phyloP scores from a whole-genome alignment of 2,797 vertebrate genomes.

The Mus caroli region DNA sequence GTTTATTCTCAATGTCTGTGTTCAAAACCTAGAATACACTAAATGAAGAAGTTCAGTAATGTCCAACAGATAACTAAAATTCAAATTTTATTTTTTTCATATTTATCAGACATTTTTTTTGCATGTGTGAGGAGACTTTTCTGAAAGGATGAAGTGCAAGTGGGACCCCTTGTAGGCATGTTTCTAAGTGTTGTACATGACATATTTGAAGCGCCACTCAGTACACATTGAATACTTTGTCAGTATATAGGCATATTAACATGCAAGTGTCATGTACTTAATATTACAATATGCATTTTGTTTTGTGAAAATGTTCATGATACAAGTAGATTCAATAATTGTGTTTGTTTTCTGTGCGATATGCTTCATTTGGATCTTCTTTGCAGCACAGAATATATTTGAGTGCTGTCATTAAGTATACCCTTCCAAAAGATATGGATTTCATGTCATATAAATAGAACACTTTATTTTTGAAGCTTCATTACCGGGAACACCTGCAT shows the following conservation, averaged over 20 bases:
- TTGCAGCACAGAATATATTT: constrained; percentile 71
- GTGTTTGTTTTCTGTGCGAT: constrained; percentile 84
- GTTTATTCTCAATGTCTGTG: constrained; percentile 72
- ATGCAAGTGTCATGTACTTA: constrained; percentile 92
- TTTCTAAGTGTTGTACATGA: constrained; percentile 91
- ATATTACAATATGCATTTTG: constrained; percentile 93
- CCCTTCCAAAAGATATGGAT: constrained; percentile 81
- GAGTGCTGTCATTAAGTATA: constrained; percentile 73
- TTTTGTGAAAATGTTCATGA: constrained; percentile 83
- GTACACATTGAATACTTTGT: constrained; percentile 93
- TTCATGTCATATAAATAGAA: constrained; percentile 74
- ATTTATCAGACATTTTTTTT: constrained; percentile 89
- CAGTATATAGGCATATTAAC: constrained; percentile 92
- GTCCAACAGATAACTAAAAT: constrained; percentile 91
- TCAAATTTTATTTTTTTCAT: constrained; percentile 91
- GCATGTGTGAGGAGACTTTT: constrained; percentile 89
- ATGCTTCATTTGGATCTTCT: constrained; percentile 85
- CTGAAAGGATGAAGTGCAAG: constrained; percentile 90
- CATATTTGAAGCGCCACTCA: constrained; percentile 90
- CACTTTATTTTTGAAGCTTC: constrained; percentile 79
- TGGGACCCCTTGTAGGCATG: constrained; percentile 91
- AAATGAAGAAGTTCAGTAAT: constrained; percentile 91
- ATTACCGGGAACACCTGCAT: constrained; percentile 76
- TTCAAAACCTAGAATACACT: constrained; percentile 75
- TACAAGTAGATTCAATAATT: constrained; percentile 82